Conservation (phyloP, 37 sponge, comb jelly and placozoan genomes). For the Geodia barretti region DNA sequence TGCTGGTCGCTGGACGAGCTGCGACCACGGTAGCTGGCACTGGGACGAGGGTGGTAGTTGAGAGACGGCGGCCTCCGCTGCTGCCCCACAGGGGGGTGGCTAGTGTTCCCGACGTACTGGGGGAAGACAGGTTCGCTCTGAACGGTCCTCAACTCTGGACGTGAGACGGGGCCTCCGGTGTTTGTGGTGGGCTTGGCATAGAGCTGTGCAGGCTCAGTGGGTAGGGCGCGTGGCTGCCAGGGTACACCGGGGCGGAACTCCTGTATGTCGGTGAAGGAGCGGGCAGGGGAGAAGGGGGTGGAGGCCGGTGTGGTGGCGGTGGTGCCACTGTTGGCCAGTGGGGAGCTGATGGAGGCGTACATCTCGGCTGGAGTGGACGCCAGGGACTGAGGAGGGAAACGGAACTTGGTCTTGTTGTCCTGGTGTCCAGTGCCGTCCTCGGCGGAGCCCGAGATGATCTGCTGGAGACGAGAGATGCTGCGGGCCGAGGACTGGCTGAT, state of each 20-base stretch:
- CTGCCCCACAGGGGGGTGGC: background rate
- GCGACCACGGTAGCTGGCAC: background rate
- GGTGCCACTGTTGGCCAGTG: background rate
- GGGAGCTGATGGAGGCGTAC: background rate
- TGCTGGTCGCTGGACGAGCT: background rate
- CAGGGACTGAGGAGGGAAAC: background rate
- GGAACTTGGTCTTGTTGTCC: background rate
- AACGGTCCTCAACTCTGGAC: background rate
- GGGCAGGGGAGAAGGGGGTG: constrained; percentile 4
- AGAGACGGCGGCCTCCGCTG: background rate
- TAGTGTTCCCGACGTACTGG: background rate
- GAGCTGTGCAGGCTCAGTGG: constrained; percentile 49
- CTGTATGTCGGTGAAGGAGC: constrained; percentile 50
- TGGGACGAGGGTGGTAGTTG: background rate
- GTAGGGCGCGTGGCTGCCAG: constrained; percentile 64
- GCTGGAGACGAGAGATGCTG: constrained; percentile 61
- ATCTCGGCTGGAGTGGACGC: constrained; percentile 3
- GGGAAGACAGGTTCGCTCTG: background rate
- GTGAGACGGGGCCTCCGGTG: no score
- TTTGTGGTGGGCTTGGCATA: constrained; percentile 19
- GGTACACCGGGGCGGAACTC: constrained; percentile 84
- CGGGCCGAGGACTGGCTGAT: constrained; percentile 34
- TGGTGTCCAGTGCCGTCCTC: background rate
- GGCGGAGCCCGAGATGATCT: constrained; percentile 41
- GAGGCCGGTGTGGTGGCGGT: constrained; percentile 3